Evolutionary conservation across 2,888 invertebrate species (phyloP).

Genomic region (Ethmia dodecea): DNA sequence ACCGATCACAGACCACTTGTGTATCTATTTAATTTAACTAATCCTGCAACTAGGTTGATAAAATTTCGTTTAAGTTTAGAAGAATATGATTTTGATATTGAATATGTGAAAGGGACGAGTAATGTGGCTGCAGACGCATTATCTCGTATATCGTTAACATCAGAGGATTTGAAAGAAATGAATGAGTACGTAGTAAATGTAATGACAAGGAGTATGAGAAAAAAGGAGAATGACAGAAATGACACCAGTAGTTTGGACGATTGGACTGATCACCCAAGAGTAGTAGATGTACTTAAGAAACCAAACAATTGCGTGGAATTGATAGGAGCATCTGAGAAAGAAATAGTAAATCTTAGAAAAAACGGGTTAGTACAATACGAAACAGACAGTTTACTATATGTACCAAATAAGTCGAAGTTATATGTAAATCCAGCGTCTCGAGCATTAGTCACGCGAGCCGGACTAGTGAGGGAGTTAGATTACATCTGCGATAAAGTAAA

Average conservation of each 20-base stretch:
- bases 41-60: not conserved
- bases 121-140: constrained; percentile 20
- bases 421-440: not conserved
- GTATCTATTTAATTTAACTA: not conserved
- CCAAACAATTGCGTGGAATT: not conserved
- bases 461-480: not conserved
- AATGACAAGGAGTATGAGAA: not conserved
- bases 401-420: not conserved
- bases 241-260: not conserved
- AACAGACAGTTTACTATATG: not conserved
- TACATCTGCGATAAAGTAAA: not conserved
- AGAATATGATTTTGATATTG: constrained; percentile 13
- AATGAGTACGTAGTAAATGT: not conserved
- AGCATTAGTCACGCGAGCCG: not conserved
- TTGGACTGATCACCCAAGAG: not conserved
- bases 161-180: not conserved
- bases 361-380: not conserved
- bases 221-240: not conserved
- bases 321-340: not conserved
- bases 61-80: not conserved
- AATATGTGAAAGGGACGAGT: constrained; percentile 18
- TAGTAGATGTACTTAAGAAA: not conserved
- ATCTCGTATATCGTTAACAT: constrained; percentile 10
- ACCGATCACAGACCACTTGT: constrained; percentile 1
- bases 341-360: not conserved